These are phyloP conservation scores for Cacatua alba DNA, from an alignment of 2,113 vertebrate species.

Conservation along the genomic window DNA sequence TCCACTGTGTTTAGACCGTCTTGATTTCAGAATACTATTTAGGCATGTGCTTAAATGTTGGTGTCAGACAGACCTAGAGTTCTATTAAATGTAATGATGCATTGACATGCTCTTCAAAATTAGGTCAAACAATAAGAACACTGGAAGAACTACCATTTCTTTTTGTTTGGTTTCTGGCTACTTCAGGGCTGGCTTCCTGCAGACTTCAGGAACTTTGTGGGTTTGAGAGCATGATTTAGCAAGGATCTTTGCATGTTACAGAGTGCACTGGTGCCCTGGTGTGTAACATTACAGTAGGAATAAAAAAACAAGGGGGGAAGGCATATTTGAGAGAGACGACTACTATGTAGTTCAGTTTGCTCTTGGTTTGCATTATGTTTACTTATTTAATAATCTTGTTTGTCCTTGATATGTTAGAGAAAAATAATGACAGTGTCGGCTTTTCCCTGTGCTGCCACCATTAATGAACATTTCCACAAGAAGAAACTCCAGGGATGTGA, in stretches of 20 bases:
- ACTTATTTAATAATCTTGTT: not conserved
- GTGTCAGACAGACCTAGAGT: not conserved
- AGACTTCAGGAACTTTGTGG: not conserved
- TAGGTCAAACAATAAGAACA: not conserved
- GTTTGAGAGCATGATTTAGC: not conserved
- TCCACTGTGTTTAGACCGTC: not conserved
- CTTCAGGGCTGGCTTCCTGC: not conserved
- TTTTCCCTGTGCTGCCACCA: not conserved
- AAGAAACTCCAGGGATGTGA: not conserved
- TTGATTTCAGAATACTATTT: not conserved
- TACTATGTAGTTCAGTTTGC: not conserved
- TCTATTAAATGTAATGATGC: not conserved
- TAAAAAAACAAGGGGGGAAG: accelerated
- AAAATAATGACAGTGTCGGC: not conserved
- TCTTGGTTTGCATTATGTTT: not conserved
- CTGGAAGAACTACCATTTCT: not conserved
- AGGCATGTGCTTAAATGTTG: not conserved
- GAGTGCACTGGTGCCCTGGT: not conserved
- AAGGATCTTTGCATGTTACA: accelerated
- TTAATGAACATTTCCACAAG: not conserved
- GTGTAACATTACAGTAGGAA: not conserved
- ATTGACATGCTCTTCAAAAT: not conserved
- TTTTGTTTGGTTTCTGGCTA: not conserved
- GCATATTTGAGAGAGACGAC: not conserved
- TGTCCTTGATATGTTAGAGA: not conserved